Evolutionary conservation across 1,140 invertebrate species (phyloP), one percentile per base, ranked within the genome.

Genomic region (Notospermus geniculatus): DNA sequence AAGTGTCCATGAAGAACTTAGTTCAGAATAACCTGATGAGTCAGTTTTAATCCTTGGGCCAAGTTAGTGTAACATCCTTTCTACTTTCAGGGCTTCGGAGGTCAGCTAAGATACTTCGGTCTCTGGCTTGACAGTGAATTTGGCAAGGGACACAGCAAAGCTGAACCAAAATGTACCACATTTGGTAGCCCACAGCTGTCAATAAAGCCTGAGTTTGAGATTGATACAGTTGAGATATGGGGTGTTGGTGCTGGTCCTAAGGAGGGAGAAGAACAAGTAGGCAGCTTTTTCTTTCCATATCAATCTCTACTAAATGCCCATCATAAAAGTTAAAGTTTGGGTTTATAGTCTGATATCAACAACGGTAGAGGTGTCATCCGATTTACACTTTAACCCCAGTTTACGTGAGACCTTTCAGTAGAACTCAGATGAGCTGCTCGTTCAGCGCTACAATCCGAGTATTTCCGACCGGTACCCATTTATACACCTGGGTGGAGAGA

Each of bases 141-240:
- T 77, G 92, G 91, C 15, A 63, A 60, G 56, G 92, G 92, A 2
- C 87, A 89, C 68, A 91, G 89, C 13, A 89, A 88, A 61, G 87
- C 90, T 62, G 87, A 87, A 0, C 76, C 77, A 2, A 65, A 62
- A 56, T 94, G 92, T 78, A 92, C 89, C 57, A 95, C 92, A 0
- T 96, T 87, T 78, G 85, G 85, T 57, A 93, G 90, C 80, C 85
- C 87, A 27, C 89, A 91, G 74, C 83, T 95, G 50, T 91, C 91
- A 71, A 86, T 85, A 67, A 85, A 86, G 36, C 87, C 90, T 71
- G 83, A 90, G 57, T 95, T 94, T 80, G 82, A 83, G 36, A 87
- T 93, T 63, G 85, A 89, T 27, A 87, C 88, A 68, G 81, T 94
- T 45, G 92, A 95, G 78, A 90, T 95, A 0, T 96, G 92, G 92